Percentiles rank a stretch among this genome's conserved stretches.
Evolutionary conservation across 2,888 invertebrate genomes (phyloP).

Genomic region (Orthosia gothica): DNA sequence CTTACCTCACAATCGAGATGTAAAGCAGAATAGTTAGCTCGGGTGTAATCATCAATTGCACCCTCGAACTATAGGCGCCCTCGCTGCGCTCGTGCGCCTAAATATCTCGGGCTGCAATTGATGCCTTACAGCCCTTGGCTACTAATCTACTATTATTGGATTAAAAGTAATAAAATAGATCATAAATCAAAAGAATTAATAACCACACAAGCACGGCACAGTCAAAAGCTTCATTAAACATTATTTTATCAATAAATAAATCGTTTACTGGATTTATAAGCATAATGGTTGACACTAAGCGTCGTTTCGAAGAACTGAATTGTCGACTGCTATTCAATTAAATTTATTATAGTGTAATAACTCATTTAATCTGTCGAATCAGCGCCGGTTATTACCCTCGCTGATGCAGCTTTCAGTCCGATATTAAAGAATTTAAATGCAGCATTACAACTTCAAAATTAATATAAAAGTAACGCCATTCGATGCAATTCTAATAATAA

Average conservation of each 20-base stretch:
- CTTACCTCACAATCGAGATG: too few species aligned
- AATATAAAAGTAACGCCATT: slow-evolving; percentile 12
- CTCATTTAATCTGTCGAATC: slow-evolving; percentile 27
- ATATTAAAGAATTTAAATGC: slow-evolving; percentile 49
- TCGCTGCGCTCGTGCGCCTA: too few species aligned
- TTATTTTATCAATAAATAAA: slow-evolving; percentile 18
- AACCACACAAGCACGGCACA: background rate
- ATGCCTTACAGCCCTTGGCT: too few species aligned
- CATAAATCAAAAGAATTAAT: background rate
- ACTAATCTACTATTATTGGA: too few species aligned
- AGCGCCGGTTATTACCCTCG: slow-evolving; percentile 13
- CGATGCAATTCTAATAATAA: slow-evolving; percentile 40
- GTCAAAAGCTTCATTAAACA: slow-evolving; percentile 7
- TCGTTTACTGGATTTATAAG: slow-evolving; percentile 13
- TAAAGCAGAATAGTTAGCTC: too few species aligned
- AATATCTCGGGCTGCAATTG: too few species aligned
- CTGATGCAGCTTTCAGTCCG: slow-evolving; percentile 29
- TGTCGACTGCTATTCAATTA: slow-evolving; percentile 36
- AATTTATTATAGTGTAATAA: slow-evolving; percentile 44
- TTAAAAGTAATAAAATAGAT: background rate
- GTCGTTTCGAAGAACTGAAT: slow-evolving; percentile 18
- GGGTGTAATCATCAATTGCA: too few species aligned
- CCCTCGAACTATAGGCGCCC: too few species aligned
- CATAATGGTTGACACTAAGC: slow-evolving; percentile 30
- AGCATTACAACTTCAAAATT: slow-evolving; percentile 20